Evolutionary conservation across 1,140 invertebrate species (phyloP).

Genomic region (Camponotus floridanus): DNA sequence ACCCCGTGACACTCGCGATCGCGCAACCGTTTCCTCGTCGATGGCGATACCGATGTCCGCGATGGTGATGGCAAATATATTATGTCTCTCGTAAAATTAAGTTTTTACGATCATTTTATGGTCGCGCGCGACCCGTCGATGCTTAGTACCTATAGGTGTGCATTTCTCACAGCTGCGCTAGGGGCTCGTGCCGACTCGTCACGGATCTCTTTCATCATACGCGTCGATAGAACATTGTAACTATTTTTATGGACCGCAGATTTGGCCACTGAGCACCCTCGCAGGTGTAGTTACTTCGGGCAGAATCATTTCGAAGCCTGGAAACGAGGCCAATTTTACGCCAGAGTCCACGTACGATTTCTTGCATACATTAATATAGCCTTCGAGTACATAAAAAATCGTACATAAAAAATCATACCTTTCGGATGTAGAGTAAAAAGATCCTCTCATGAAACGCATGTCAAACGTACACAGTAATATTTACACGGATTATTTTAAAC

Average conservation of each 20-base stretch:
- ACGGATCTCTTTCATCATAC: slow-evolving; percentile 72
- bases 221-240: slow-evolving; percentile 71
- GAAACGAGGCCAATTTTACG: neutral
- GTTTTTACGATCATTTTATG: slow-evolving; percentile 87
- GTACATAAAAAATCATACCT: neutral
- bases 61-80: slow-evolving; percentile 85
- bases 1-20: slow-evolving; percentile 54
- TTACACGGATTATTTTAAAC: neutral
- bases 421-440: neutral
- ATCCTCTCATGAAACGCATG: neutral
- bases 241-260: slow-evolving; percentile 63
- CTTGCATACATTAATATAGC: neutral
- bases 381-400: neutral
- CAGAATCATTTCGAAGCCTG: neutral
- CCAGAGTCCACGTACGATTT: neutral
- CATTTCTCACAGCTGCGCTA: slow-evolving; percentile 74
- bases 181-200: slow-evolving; percentile 72
- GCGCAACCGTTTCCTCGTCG: slow-evolving; percentile 75
- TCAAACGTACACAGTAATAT: neutral
- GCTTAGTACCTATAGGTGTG: slow-evolving; percentile 81
- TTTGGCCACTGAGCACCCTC: slow-evolving; percentile 30
- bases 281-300: slow-evolving; percentile 3
- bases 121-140: slow-evolving; percentile 83
- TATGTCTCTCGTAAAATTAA: slow-evolving; percentile 87
- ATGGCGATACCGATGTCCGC: slow-evolving; percentile 46